phyloP scores from a whole-genome alignment of 2,888 invertebrate species.

The Agonopterix heracliana region DNA sequence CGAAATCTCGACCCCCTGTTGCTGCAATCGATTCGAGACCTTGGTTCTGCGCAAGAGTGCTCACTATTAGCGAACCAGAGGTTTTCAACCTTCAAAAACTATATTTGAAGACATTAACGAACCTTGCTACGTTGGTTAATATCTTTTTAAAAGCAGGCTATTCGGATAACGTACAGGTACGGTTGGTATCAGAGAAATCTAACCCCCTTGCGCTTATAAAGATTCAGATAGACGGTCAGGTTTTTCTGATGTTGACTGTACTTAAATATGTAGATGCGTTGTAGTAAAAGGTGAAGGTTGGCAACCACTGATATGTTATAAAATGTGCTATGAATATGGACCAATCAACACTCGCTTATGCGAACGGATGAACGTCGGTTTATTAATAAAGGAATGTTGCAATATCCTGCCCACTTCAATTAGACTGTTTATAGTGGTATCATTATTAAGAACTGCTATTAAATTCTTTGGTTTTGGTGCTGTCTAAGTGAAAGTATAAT shows the following conservation, averaged over 20 bases:
- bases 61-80: background rate
- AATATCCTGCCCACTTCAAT: conserved; percentile 18
- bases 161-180: no score
- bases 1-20: conserved; percentile 30
- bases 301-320: no score
- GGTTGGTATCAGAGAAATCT: no score
- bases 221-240: no score
- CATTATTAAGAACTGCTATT: conserved; percentile 1
- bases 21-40: conserved; percentile 30
- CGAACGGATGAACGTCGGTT: conserved; percentile 8
- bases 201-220: no score
- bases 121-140: no score
- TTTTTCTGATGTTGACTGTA: no score
- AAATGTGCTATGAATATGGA: background rate
- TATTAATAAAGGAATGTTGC: conserved; percentile 17
- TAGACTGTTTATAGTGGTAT: conserved; percentile 9
- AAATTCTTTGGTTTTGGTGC: background rate
- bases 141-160: no score
- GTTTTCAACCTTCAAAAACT: no score
- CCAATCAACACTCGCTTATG: conserved; percentile 9
- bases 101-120: no score
- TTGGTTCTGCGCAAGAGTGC: conserved; percentile 24
- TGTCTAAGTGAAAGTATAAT: background rate
- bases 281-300: no score
- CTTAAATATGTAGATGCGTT: background rate